Base-by-base conservation (phyloP, 2,113 vertebrate species). In the Platichthys stellatus region DNA sequence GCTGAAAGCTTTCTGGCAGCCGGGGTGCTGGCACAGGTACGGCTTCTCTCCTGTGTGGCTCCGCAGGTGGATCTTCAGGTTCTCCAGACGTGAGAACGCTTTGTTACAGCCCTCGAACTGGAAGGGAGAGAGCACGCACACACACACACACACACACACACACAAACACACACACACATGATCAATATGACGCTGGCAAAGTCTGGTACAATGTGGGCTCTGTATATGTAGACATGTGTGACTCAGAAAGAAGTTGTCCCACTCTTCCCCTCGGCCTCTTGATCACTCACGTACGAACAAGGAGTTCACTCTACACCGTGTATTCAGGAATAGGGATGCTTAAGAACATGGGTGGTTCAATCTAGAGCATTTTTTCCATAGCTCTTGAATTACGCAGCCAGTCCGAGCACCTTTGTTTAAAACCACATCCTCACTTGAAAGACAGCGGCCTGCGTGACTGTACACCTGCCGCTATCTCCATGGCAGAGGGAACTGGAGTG, bases 1-100 rank as follows among this genome's bases (percentile, higher is more conserved):
- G 94, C 98, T 99, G 95, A 99, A 99, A 88, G 98, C 97, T 93
- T 99, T 99, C 95, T 98, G 97, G 93, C 98, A 99, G 91, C 97
- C 97, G 0, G 97, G 97, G 82, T 99, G 97, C 95, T 99, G 98
- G 89, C 98, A 99, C 87, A 99, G 95, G 93, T 99, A 99, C 0
- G 98, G 98, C 91, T 99, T 98, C 93, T 99, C 98, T 47, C 98
- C 98, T 2, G 98, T 99, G 82, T 99, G 98, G 91, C 98, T 99
- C 84, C 98, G 94, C 83, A 99, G 95, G 94, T 99, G 98, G 90
- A 99, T 99, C 96, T 99, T 99, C 90, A 99, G 95, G 93, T 99
- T 99, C 94, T 99, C 98, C 90, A 99, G 96, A 66, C 98, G 94
- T 1, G 98, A 99, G 93, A 99, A 99, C 26, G 97, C 98, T 93